These are phyloP conservation scores for Megalonaias nervosa DNA, from an alignment of 1,140 invertebrate genomes.

Conservation along the genomic window DNA sequence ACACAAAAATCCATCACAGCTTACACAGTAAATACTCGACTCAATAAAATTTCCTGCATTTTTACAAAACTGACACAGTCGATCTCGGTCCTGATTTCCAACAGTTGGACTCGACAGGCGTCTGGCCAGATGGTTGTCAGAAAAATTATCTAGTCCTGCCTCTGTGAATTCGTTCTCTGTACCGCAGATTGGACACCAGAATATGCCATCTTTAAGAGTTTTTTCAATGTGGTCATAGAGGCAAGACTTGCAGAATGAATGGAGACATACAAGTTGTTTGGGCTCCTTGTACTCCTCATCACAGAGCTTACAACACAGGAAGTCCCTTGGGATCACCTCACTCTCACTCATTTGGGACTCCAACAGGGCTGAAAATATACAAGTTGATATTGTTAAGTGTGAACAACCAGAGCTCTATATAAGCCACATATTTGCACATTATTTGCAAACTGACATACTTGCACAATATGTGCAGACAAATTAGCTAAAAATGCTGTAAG, in stretches of 20 bases:
- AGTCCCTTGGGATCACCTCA: slow-evolving; percentile 57
- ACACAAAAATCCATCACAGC: slow-evolving; percentile 60
- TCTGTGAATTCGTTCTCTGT: slow-evolving; percentile 43
- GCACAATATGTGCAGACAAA: too few species aligned
- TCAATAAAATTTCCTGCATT: slow-evolving; percentile 50
- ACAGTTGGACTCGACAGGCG: slow-evolving; percentile 49
- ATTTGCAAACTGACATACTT: too few species aligned
- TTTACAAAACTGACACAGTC: slow-evolving; percentile 45
- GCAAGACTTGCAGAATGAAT: slow-evolving; percentile 92
- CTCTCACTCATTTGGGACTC: slow-evolving; percentile 51
- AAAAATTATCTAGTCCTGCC: slow-evolving; percentile 25
- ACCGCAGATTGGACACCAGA: slow-evolving; percentile 56
- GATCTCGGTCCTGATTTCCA: slow-evolving; percentile 30
- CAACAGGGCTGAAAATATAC: slow-evolving; percentile 47
- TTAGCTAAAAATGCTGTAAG: too few species aligned
- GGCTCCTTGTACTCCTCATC: slow-evolving; percentile 73
- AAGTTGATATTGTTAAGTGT: too few species aligned
- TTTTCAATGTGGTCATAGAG: slow-evolving; percentile 67
- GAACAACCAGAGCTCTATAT: too few species aligned
- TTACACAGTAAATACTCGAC: slow-evolving; percentile 48
- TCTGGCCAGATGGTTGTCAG: slow-evolving; percentile 55
- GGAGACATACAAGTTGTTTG: slow-evolving; percentile 89
- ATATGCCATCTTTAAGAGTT: slow-evolving; percentile 34
- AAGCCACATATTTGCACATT: too few species aligned
- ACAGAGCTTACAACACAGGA: slow-evolving; percentile 65